These are phyloP conservation scores for Antitype chi DNA, from an alignment of 2,888 invertebrate genomes.

Conservation along the genomic window DNA sequence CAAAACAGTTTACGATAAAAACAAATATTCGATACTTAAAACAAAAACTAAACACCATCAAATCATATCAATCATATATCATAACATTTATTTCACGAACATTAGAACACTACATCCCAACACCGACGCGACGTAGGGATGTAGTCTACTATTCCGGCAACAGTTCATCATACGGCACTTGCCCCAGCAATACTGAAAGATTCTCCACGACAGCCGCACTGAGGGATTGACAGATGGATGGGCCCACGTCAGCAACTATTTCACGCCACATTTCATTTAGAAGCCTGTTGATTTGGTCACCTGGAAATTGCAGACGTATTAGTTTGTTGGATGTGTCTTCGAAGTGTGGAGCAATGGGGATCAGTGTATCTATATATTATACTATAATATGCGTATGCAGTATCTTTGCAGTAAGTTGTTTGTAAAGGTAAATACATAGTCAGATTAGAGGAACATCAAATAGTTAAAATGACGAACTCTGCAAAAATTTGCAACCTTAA, in stretches of 20 bases:
- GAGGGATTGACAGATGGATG: slow-evolving; percentile 77
- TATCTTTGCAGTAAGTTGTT: not conserved
- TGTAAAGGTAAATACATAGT: not conserved
- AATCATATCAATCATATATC: not conserved
- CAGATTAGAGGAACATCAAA: not conserved
- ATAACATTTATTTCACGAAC: slow-evolving; percentile 29
- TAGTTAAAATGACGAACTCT: not conserved
- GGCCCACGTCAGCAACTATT: slow-evolving; percentile 80
- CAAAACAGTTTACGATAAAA: not conserved
- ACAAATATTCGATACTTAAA: not conserved
- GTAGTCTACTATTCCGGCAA: slow-evolving; percentile 73
- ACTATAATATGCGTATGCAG: not conserved
- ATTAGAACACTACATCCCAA: not conserved
- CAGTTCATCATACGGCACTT: slow-evolving; percentile 81
- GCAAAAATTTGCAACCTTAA: not conserved
- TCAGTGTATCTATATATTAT: not conserved
- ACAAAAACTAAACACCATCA: not conserved
- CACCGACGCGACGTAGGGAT: not conserved
- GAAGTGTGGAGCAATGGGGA: not conserved
- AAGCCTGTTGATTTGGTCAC: slow-evolving; percentile 81
- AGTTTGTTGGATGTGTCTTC: not conserved
- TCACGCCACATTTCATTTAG: slow-evolving; percentile 83
- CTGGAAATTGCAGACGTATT: slow-evolving; percentile 67
- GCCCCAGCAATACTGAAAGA: slow-evolving; percentile 75
- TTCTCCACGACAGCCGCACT: slow-evolving; percentile 79